Conservation (phyloP, 2,113 vertebrate species). For the Melanotaenia duboulayi region DNA sequence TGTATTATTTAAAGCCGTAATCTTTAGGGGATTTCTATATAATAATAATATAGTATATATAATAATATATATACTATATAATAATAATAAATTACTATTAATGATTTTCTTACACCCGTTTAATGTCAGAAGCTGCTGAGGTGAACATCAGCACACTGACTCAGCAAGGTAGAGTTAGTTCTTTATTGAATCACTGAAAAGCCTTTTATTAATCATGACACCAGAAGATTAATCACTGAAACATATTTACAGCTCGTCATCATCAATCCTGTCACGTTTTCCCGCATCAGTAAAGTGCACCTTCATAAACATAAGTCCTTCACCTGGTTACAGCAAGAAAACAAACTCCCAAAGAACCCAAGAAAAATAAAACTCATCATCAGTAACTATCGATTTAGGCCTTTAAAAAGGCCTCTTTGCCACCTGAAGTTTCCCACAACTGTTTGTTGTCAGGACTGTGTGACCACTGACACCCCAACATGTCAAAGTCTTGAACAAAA, state of each 20-base stretch:
- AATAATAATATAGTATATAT: too few relatives aligned
- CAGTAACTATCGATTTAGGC: slow-evolving; percentile 26
- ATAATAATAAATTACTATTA: too few relatives aligned
- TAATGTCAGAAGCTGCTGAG: not conserved
- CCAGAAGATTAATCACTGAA: slow-evolving; percentile 49
- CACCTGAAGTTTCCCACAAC: not conserved
- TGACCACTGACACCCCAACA: not conserved
- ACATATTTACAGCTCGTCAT: slow-evolving; percentile 68
- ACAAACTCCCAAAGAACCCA: not conserved
- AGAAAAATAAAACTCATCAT: slow-evolving; percentile 8
- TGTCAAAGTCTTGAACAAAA: not conserved
- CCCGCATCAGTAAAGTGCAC: slow-evolving; percentile 66
- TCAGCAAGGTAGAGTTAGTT: slow-evolving; percentile 53
- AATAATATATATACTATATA: too few relatives aligned
- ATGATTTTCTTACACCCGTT: too few relatives aligned
- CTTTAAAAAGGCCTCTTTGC: slow-evolving; percentile 2
- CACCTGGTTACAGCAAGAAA: slow-evolving; percentile 25
- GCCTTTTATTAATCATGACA: slow-evolving; percentile 57
- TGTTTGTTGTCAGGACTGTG: not conserved
- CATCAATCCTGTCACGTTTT: slow-evolving; percentile 4
- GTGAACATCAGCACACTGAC: slow-evolving; percentile 3
- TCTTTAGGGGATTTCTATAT: too few relatives aligned
- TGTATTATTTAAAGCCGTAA: too few relatives aligned
- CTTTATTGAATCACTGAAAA: slow-evolving; percentile 72
- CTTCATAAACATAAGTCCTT: slow-evolving; percentile 35